These are phyloP conservation scores for Drosophila flavopinicola DNA, from an alignment of 2,888 invertebrate species.

Conservation along the genomic window DNA sequence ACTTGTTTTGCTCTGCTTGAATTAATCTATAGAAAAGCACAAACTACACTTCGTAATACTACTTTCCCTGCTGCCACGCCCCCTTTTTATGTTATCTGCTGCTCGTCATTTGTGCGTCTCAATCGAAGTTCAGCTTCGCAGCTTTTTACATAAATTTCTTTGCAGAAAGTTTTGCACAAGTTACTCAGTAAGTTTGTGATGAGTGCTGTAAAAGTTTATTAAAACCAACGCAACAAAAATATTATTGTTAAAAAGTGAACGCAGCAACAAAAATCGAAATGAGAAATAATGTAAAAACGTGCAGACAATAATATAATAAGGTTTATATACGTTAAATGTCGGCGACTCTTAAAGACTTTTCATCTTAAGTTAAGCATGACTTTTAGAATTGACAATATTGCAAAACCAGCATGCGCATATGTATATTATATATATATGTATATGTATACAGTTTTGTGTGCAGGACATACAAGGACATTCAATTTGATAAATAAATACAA, in stretches of 20 bases:
- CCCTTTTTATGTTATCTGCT: slow-evolving; percentile 22
- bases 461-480: slow-evolving; percentile 27
- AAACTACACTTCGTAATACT: slow-evolving; percentile 39
- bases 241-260: slow-evolving; percentile 63
- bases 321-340: slow-evolving; percentile 11
- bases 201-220: slow-evolving; percentile 72
- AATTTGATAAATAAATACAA: slow-evolving; percentile 13
- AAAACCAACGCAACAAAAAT: slow-evolving; percentile 69
- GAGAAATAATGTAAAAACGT: slow-evolving; percentile 17
- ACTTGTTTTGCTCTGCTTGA: slow-evolving; percentile 46
- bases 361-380: slow-evolving; percentile 2
- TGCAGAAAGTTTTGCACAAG: slow-evolving; percentile 56
- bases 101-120: slow-evolving; percentile 47
- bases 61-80: neutral
- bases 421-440: slow-evolving; percentile 4
- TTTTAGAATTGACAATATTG: slow-evolving; percentile 61
- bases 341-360: slow-evolving; percentile 16
- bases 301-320: slow-evolving; percentile 40
- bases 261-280: slow-evolving; percentile 20
- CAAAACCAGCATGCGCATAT: slow-evolving; percentile 41
- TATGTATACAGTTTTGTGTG: neutral
- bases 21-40: slow-evolving; percentile 59
- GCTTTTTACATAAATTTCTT: slow-evolving; percentile 74
- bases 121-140: slow-evolving; percentile 54
- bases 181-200: slow-evolving; percentile 72